Percentiles rank a stretch among this genome's conserved stretches.
Conservation (phyloP, 2,113 vertebrate genomes). For the Chionis minor region DNA sequence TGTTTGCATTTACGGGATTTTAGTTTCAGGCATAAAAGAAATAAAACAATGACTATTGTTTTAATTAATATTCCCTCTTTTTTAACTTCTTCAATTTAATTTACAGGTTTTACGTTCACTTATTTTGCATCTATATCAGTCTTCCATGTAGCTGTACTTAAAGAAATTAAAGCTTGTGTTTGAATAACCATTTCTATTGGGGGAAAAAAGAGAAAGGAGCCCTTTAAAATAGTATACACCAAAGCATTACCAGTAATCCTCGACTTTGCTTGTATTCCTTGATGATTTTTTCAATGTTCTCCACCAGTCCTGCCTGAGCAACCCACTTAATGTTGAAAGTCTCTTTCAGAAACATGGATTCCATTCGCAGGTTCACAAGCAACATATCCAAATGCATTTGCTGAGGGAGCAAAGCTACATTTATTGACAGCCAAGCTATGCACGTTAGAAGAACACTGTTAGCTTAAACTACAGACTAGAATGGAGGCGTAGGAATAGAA, state of each 20-base stretch:
- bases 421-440: neutral
- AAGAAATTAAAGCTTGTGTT: neutral
- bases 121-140: neutral
- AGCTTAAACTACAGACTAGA: neutral
- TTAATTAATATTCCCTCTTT: neutral
- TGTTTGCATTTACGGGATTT: neutral
- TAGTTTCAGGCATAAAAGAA: neutral
- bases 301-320: conserved; percentile 83
- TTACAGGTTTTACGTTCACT: neutral
- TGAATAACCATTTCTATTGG: neutral
- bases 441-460: neutral
- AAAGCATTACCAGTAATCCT: conserved; percentile 80
- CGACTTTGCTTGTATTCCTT: conserved; percentile 84
- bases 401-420: conserved; percentile 55
- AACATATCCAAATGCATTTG: conserved; percentile 82
- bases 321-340: conserved; percentile 84
- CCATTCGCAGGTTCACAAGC: conserved; percentile 81
- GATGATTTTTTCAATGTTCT: conserved; percentile 81
- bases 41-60: neutral
- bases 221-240: neutral
- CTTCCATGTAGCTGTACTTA: neutral
- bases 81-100: neutral
- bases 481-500: neutral
- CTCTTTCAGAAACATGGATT: conserved; percentile 78
- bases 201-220: neutral